Evolutionary conservation across 2,113 vertebrate species (phyloP).

Genomic region (Epinephelus cyanopodus): DNA sequence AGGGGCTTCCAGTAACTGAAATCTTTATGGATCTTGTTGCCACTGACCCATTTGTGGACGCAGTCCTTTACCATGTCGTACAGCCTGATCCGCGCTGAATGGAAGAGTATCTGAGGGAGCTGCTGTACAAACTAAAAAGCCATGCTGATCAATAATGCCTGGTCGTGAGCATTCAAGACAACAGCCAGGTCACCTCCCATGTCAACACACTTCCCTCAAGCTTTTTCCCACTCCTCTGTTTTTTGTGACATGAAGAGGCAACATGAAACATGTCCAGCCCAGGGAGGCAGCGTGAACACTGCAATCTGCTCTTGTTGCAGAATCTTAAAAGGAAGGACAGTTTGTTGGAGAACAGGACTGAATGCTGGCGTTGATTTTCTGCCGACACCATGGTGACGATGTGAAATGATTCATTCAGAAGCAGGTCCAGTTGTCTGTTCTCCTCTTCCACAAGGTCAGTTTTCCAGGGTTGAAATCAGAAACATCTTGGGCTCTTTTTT

Average conservation of each 20-base stretch:
- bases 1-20: neutral
- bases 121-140: neutral
- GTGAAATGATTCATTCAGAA: neutral
- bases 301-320: neutral
- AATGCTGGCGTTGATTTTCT: neutral
- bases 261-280: neutral
- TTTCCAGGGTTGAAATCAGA: neutral
- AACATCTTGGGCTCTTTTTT: neutral
- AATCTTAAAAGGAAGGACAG: slow-evolving; percentile 14
- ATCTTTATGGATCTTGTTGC: rapidly evolving
- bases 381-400: neutral
- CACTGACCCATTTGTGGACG: neutral
- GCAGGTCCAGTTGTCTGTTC: neutral
- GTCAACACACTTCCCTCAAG: neutral
- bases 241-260: slow-evolving; percentile 6
- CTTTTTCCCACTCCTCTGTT: slow-evolving; percentile 7
- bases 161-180: neutral
- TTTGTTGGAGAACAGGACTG: slow-evolving; percentile 20
- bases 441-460: neutral
- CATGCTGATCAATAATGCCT: slow-evolving; percentile 30
- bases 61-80: slow-evolving; percentile 33
- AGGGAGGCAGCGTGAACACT: slow-evolving; percentile 10
- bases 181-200: neutral
- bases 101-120: neutral
- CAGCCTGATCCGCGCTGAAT: slow-evolving; percentile 31